Base-by-base conservation (phyloP, 2,113 vertebrate species). In the Jacana jacana region DNA sequence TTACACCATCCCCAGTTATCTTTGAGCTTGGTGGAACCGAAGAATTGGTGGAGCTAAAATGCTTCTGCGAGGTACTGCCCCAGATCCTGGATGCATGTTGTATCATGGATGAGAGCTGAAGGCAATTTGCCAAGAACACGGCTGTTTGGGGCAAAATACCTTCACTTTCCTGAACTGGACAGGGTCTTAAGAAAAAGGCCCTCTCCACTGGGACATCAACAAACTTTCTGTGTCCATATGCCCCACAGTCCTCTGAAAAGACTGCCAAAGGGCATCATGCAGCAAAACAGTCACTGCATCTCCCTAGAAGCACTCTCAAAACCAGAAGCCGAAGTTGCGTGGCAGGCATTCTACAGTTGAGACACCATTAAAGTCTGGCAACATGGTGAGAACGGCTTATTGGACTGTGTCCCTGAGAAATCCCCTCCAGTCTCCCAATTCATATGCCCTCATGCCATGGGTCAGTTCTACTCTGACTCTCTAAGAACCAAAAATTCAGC, bases 121-220 rank as follows among this genome's bases (percentile, higher is more conserved):
- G 25, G 40, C 81, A n/a, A 31, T 76, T 88, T 96, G 80, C 57
- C 25, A 37, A 12, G 39, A 44, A 66, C 49, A 40, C 28, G 49
- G 54, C 37, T 83, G 22, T 57, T 54, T 80, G 22, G 31, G 52
- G 44, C 30, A 86, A 92, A 95, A 71, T 48, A 54, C 51, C 33
- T 73, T 86, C 51, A 42, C 40, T 80, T 16, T 92, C 42, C 51
- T 71, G 77, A 63, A 33, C 37, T 68, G 39, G 48, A 81, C 18
- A 35, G 28, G 7, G 4, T 60, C 57, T 89, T 61, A 81, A 71
- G 73, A 58, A 64, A 89, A 73, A 78, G 18, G 17, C 51, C 25
- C 12, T 65, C 10, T 65, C 28, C 1, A 1, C 13, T 54, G 72
- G 54, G 22, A 54, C 71, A 66, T 17, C 44, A 42, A 2, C 0